Base-by-base conservation (phyloP, 1,140 invertebrate species). In the Mercenaria mercenaria region DNA sequence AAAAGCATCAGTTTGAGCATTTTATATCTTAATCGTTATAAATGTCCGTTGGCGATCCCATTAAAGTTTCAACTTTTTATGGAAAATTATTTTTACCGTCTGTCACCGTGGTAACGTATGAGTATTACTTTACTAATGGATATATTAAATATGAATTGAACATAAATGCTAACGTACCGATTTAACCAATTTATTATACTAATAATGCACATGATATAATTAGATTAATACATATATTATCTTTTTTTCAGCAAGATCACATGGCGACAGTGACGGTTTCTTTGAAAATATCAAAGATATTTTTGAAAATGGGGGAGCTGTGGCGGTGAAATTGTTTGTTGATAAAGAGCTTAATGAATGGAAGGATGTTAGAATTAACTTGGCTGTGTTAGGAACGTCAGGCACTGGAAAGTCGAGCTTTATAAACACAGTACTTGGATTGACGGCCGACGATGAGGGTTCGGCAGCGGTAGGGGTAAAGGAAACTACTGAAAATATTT, bases 371-470 rank as follows among this genome's bases (percentile, higher is more conserved):
- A 23, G 3, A 47, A 23, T 79, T 4, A 79, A 79, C 43, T 32
- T 50, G 23, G 76, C 76, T 50, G 76, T 79, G 23, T 18, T 79
- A 43, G 76, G 76, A 50, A n/a, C 23, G n/a, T 18, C 37, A 2
- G 76, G 76, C 26, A 29, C 43, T 3, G 76, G 76, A 8, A 79
- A 79, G 43, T 79, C 76, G 13, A 43, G 34, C 29, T 79, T 79
- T 11, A 79, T 79, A 6, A 79, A 79, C 43, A 29, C 76, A 2
- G 37, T 79, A 23, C 76, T 41, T 43, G 43, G 43, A 23, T 43
- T 79, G 15, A 50, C 26, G 18, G 39, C 76, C 11, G 43, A 79
- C 18, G 76, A 79, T 29, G 43, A 79, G 15, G 76, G 76, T 43
- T 43, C 26, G 2, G 76, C 76, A 8, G 8, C 13, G 29, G 29